Evolutionary conservation across 2,888 invertebrate species (phyloP).

Genomic region (Caenorhabditis sp.): DNA sequence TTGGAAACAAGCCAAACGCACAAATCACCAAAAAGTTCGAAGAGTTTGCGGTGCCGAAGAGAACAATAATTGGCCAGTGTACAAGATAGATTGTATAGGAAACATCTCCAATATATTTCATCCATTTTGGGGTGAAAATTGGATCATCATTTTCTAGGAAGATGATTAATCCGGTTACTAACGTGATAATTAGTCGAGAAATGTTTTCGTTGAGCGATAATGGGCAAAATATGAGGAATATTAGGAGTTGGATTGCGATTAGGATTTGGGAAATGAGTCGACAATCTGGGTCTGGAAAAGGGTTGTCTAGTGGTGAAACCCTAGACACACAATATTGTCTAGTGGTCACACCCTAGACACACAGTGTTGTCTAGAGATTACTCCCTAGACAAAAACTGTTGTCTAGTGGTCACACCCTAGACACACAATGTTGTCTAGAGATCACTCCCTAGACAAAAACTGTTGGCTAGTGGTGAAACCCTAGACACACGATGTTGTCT

Average conservation of each 20-base stretch:
- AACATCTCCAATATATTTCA: conserved; percentile 16
- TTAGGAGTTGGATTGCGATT: background rate
- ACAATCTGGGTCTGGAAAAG: background rate
- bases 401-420: too few species aligned
- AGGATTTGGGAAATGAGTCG: background rate
- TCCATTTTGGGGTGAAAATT: background rate
- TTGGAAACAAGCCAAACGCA: too few species aligned
- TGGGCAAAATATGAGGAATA: background rate
- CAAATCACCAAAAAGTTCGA: background rate
- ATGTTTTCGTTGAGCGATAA: background rate
- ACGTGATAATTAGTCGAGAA: background rate
- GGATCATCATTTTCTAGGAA: background rate
- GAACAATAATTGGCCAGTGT: conserved; percentile 16
- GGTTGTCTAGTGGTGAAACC: too few species aligned
- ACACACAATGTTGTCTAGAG: too few species aligned
- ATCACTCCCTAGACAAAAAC: too few species aligned
- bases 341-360: too few species aligned
- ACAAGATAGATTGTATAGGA: conserved; percentile 19
- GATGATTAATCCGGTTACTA: background rate
- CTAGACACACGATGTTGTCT: too few species aligned
- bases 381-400: too few species aligned
- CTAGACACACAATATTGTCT: too few species aligned
- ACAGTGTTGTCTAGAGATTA: too few species aligned
- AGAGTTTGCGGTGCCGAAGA: background rate
- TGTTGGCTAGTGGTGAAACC: too few species aligned